Evolutionary conservation across 2,113 vertebrate species (phyloP).

Genomic region (Sylvilagus bachmani): DNA sequence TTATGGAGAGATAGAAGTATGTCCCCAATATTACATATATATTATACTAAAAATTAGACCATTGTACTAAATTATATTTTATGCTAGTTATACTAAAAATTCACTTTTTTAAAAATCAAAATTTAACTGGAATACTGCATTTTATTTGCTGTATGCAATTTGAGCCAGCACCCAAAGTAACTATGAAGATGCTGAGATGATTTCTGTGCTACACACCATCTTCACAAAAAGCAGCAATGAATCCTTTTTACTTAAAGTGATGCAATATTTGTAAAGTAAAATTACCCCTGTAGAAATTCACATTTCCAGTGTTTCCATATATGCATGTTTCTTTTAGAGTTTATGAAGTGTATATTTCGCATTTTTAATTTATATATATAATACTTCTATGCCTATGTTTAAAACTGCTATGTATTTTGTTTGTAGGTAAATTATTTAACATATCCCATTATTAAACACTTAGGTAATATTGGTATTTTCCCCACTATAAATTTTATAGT

Average conservation of each 20-base stretch:
- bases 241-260: neutral
- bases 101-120: constrained; percentile 17
- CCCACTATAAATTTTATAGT: neutral
- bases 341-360: constrained; percentile 41
- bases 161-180: neutral
- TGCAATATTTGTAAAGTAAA: neutral
- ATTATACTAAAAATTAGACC: neutral
- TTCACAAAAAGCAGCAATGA: neutral
- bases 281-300: neutral
- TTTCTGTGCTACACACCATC: neutral
- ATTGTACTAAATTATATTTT: neutral
- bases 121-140: neutral
- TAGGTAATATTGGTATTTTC: neutral
- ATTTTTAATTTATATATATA: constrained; percentile 7
- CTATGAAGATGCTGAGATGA: neutral
- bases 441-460: constrained; percentile 16
- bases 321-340: neutral
- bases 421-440: constrained; percentile 28
- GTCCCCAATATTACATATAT: neutral
- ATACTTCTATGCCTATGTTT: constrained; percentile 24
- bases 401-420: neutral
- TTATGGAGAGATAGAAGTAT: neutral
- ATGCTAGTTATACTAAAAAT: constrained; percentile 17
- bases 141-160: constrained; percentile 39
- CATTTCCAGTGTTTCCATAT: neutral